Conservation (phyloP, 2,888 invertebrate genomes). For the Bellardia bayeri region DNA sequence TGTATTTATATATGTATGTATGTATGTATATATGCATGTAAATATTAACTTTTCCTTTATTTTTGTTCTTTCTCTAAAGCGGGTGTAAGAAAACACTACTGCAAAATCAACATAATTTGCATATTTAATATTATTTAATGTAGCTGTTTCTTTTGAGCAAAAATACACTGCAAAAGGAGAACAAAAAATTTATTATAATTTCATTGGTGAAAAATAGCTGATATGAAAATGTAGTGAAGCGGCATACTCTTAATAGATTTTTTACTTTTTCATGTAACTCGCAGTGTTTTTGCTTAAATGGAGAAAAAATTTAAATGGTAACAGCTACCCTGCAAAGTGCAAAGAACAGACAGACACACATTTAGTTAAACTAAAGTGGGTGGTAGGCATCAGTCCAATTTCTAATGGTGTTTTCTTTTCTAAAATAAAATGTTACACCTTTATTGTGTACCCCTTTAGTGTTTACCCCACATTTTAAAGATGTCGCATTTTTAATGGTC, state of each 20-base stretch:
- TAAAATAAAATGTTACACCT: too few relatives aligned
- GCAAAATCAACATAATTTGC: slow-evolving; percentile 58
- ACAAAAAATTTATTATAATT: neutral
- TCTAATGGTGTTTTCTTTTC: too few relatives aligned
- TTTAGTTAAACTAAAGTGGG: too few relatives aligned
- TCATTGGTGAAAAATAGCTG: slow-evolving; percentile 24
- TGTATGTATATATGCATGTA: neutral
- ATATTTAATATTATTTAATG: slow-evolving; percentile 26
- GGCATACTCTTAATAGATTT: neutral
- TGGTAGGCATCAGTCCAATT: too few relatives aligned
- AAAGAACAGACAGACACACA: too few relatives aligned
- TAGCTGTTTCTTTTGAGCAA: slow-evolving; percentile 11
- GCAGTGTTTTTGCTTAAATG: neutral
- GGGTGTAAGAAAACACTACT: slow-evolving; percentile 28
- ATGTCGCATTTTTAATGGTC: too few relatives aligned
- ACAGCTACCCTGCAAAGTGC: too few relatives aligned
- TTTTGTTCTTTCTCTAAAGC: neutral
- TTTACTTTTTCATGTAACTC: neutral
- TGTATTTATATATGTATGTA: slow-evolving; percentile 1
- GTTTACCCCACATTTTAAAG: too few relatives aligned
- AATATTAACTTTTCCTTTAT: neutral
- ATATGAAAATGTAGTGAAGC: neutral
- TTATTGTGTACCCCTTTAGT: too few relatives aligned
- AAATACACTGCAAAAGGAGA: neutral
- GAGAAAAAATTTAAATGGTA: neutral